phyloP scores from a whole-genome alignment of 2,113 vertebrate genomes.

The Sterna hirundo region DNA sequence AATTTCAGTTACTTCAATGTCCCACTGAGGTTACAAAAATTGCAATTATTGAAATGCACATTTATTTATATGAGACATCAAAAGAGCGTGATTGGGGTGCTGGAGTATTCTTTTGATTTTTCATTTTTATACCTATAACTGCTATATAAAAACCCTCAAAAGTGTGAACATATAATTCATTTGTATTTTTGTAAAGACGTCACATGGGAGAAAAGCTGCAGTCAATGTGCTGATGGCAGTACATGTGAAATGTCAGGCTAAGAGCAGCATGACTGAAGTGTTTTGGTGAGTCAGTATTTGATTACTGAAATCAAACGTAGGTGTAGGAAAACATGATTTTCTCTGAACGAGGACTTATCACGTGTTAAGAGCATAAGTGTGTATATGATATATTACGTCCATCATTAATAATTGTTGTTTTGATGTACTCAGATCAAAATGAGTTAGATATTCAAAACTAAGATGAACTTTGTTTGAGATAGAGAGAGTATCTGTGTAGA shows the following conservation, averaged over 20 bases:
- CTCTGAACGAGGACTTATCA: background rate
- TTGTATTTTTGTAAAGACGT: background rate
- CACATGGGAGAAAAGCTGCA: constrained; percentile 21
- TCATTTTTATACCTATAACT: background rate
- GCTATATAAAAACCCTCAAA: background rate
- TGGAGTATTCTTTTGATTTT: background rate
- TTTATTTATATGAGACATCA: background rate
- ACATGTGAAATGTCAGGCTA: background rate
- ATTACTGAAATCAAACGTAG: constrained; percentile 14
- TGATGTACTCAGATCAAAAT: background rate
- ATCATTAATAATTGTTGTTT: constrained; percentile 5
- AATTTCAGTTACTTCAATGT: background rate
- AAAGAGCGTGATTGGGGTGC: background rate
- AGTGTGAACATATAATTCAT: background rate
- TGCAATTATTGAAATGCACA: background rate
- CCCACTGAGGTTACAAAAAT: background rate
- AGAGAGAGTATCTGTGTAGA: background rate
- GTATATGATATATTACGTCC: background rate
- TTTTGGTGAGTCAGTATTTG: constrained; percentile 42
- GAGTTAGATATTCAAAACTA: background rate
- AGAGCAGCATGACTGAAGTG: constrained; percentile 28
- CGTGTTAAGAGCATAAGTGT: background rate
- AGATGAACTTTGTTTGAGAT: background rate
- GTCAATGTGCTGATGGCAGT: background rate
- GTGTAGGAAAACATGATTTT: background rate